Base-by-base conservation (phyloP, 1,140 invertebrate genomes). In the Ceratoteleas bidentatus region DNA sequence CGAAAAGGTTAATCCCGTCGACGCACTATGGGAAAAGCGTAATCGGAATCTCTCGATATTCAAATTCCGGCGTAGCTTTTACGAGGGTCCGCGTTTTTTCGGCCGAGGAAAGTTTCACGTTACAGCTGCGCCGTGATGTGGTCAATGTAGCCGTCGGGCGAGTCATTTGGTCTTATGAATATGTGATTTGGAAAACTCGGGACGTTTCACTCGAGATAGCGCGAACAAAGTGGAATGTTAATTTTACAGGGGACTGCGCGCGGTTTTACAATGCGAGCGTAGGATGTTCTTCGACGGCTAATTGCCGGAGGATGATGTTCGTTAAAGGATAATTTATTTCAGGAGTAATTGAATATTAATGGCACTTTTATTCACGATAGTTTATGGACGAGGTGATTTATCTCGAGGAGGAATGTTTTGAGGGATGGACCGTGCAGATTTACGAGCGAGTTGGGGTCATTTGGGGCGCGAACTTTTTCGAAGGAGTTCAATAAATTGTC, bases 1-100 rank as follows among this genome's bases (percentile, higher is more conserved):
- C 64, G 73, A 43, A 84, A 84, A 84, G 82, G 82, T 84, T 84
- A 24, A 84, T 80, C 82, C 70, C 33, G 14, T 56, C 73, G 56
- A 70, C 61, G 68, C 66, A 49, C 72, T 83, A 78, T 79, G 56
- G 76, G 76, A 84, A 84, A 84, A 84, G 47, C 8, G 66, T 75
- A 73, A 66, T 62, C 68, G 76, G 49, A 79, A 83, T 65, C 53
- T 32, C 14, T 24, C 24, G 24, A 72, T 83, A 78, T 70, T 83
- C 45, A 57, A 60, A 83, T 84, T 76, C 73, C 61, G 72, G 36
- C 16, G 34, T 11, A 49, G 3, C 58, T 83, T 75, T 68, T 45
- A 47, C 47, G 32, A 69, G 4, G 24, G 24, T 24, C 24, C n/a
- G 40, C 40, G 40, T 75, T 60, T 64, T 64, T 61, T 61, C 24